Evolutionary conservation across 2,797 vertebrate genomes (phyloP).

Genomic region (Manis crassicaudata): DNA sequence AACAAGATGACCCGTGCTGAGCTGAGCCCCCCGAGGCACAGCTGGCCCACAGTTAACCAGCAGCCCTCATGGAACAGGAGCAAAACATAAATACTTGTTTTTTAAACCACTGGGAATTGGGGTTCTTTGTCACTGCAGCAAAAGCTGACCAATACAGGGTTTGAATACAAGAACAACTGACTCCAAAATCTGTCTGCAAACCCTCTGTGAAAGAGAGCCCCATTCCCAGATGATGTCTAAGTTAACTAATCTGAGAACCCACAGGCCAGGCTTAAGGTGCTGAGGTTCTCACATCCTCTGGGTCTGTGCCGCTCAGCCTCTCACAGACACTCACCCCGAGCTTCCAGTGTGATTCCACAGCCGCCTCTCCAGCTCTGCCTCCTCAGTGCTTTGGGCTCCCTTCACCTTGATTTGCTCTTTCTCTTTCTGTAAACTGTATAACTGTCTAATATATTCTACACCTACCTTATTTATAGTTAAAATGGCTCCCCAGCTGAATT

Average conservation of each 20-base stretch:
- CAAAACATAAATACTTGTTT: neutral
- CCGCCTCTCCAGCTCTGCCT: neutral
- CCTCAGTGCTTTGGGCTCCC: neutral
- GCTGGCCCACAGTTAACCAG: neutral
- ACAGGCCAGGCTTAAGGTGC: neutral
- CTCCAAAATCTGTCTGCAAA: neutral
- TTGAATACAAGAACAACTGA: neutral
- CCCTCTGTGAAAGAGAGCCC: neutral
- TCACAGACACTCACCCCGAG: neutral
- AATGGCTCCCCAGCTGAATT: slow-evolving; percentile 23
- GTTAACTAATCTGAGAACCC: neutral
- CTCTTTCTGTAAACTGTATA: neutral
- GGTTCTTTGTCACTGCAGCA: neutral
- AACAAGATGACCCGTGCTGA: neutral
- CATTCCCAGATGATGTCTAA: neutral
- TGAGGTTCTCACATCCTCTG: neutral
- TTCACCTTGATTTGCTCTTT: neutral
- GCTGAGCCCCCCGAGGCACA: neutral
- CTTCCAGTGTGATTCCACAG: neutral
- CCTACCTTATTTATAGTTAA: neutral
- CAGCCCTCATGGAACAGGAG: neutral
- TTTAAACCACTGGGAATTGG: neutral
- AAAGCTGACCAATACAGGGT: neutral
- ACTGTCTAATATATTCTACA: neutral
- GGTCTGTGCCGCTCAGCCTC: neutral